Conservation (phyloP, 37 sponge, comb jelly and placozoan genomes). For the Bolinopsis microptera region DNA sequence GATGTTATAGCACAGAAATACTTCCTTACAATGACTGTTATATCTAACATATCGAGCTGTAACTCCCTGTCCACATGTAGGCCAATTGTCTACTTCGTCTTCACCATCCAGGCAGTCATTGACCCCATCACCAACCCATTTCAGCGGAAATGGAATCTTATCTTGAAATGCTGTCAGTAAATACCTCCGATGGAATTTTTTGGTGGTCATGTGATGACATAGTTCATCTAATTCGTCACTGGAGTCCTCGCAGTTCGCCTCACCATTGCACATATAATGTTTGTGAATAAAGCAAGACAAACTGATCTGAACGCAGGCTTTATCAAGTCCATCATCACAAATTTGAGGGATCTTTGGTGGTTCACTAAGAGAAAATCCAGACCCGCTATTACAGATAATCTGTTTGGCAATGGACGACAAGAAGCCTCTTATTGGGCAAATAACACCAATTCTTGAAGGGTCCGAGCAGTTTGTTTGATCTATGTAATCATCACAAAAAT, state of each 20-base stretch:
- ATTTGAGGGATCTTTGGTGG: neutral
- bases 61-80: neutral
- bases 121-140: neutral
- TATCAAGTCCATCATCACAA: slow-evolving; percentile 8
- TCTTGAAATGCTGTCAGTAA: neutral
- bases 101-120: neutral
- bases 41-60: neutral
- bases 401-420: neutral
- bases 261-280: neutral
- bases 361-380: neutral
- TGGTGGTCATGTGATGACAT: neutral
- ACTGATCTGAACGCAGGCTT: neutral
- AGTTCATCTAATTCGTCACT: neutral
- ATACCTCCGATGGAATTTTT: neutral
- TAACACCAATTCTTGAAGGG: neutral
- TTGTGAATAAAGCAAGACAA: neutral
- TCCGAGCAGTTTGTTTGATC: neutral
- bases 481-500: neutral
- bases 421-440: neutral
- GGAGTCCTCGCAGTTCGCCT: neutral
- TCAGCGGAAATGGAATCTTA: neutral
- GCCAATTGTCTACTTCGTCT: neutral
- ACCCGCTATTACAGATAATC: neutral
- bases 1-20: neutral
- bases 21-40: neutral